A percentile compares a stretch with the other conserved stretches of the same genome.
Conservation (phyloP, 2,797 vertebrate genomes). For the Epinephelus awoara region DNA sequence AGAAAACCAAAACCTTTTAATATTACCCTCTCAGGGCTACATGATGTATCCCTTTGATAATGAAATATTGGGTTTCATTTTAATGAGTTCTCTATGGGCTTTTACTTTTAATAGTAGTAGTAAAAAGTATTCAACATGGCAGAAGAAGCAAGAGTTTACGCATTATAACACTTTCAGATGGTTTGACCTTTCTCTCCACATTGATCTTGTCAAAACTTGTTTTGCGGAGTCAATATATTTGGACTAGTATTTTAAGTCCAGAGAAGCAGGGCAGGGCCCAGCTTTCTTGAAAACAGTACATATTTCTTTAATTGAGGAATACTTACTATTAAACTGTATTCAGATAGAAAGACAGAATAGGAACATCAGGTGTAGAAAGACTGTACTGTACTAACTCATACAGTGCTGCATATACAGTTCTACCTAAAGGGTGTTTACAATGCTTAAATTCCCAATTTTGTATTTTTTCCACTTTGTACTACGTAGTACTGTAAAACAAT, state of each 20-base stretch:
- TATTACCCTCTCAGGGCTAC: background rate
- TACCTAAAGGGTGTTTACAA: too few species aligned
- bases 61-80: constrained; percentile 2
- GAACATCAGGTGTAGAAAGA: too few species aligned
- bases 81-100: background rate
- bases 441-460: too few species aligned
- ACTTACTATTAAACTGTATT: background rate
- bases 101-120: background rate
- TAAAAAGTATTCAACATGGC: constrained; percentile 2
- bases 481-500: too few species aligned
- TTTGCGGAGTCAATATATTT: background rate
- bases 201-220: background rate
- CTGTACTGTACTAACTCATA: too few species aligned
- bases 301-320: background rate
- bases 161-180: background rate
- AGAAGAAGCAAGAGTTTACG: background rate
- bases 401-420: too few species aligned
- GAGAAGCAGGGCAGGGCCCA: background rate
- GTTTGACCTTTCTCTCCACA: constrained; percentile 19
- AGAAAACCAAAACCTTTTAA: background rate
- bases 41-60: background rate
- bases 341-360: background rate
- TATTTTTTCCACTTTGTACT: too few species aligned
- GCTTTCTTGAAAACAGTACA: background rate
- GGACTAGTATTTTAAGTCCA: background rate